These are phyloP conservation scores for Alosa alosa DNA, from an alignment of 2,113 vertebrate genomes.

Conservation along the genomic window DNA sequence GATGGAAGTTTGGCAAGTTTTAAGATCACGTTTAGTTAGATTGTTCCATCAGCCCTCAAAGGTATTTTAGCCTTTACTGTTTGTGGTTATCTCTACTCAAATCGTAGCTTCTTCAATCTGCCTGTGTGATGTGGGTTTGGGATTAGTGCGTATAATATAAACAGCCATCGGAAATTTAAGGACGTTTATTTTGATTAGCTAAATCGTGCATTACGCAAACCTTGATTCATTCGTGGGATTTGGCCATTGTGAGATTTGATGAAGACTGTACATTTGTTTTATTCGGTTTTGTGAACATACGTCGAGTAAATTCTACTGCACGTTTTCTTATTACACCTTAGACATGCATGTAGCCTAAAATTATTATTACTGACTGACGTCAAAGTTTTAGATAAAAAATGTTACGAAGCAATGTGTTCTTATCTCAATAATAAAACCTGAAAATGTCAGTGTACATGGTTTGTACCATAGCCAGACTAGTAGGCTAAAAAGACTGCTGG, in stretches of 20 bases:
- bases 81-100: neutral
- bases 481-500: neutral
- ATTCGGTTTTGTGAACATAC: neutral
- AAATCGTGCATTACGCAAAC: neutral
- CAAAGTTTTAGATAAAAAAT: neutral
- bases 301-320: neutral
- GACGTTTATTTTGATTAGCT: neutral
- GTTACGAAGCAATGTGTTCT: neutral
- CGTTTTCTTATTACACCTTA: neutral
- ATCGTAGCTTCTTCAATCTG: neutral
- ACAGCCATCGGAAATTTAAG: neutral
- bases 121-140: neutral
- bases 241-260: neutral
- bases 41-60: neutral
- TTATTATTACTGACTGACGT: neutral
- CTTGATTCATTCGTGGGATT: neutral
- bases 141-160: neutral
- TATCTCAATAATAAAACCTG: conserved; percentile 19
- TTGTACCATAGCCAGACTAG: conserved; percentile 18
- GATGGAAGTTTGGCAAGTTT: neutral
- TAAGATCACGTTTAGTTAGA: neutral
- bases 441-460: conserved; percentile 12
- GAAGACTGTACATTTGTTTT: neutral
- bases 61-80: neutral
- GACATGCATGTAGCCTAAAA: neutral